phyloP scores from a whole-genome alignment of 1,140 invertebrate genomes.

The Ectropis grisescens region DNA sequence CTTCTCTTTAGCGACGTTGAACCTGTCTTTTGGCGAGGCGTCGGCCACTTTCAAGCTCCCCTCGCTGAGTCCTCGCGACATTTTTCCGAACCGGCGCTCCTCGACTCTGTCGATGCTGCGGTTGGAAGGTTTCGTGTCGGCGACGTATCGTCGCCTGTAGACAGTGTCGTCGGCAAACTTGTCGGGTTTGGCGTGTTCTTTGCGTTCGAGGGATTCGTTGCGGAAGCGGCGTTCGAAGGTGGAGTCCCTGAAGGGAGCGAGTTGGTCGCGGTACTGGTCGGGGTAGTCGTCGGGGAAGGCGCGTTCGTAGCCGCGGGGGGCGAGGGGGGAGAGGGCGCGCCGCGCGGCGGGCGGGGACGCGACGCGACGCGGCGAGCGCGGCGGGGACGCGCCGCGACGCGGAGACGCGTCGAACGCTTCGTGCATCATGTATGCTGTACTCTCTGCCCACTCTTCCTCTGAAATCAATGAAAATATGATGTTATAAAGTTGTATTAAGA shows the following conservation, averaged over 20 bases:
- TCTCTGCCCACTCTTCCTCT: constrained; percentile 69
- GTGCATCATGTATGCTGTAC: constrained; percentile 68
- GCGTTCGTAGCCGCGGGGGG: constrained; percentile 41
- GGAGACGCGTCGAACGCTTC: constrained; percentile 62
- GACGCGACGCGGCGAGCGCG: constrained; percentile 9
- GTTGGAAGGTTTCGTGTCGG: constrained; percentile 56
- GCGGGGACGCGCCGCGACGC: constrained; percentile 28
- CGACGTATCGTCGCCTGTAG: constrained; percentile 44
- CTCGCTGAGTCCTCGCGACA: constrained; percentile 52
- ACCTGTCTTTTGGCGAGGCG: constrained; percentile 79
- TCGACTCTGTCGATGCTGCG: constrained; percentile 52
- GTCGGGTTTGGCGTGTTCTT: constrained; percentile 41
- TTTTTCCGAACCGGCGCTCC: constrained; percentile 50
- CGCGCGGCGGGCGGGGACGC: constrained; percentile 22
- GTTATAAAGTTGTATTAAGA: too few species aligned
- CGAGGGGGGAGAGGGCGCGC: constrained; percentile 38
- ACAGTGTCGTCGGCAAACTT: constrained; percentile 39
- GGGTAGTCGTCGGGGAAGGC: constrained; percentile 43
- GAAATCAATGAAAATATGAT: constrained; percentile 23
- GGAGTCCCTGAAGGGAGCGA: constrained; percentile 47
- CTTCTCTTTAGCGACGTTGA: constrained; percentile 87
- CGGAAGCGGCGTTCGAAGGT: constrained; percentile 54
- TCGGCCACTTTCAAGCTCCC: constrained; percentile 57
- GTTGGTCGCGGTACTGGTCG: constrained; percentile 47
- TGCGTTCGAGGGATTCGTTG: constrained; percentile 49